Conservation (phyloP, 1,140 invertebrate species). For the Bombyx mori region ASM3026992v2 NC_085133.1:9574001-9574500, state of each 20-base stretch:
- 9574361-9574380: constrained; percentile 21
- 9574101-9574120: neutral
- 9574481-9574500: neutral
- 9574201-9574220: constrained; percentile 31
- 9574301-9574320: constrained; percentile 26
- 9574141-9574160: constrained; percentile 22
- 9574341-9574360: constrained; percentile 16
- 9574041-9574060: too few relatives aligned
- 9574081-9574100: neutral
- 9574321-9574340: constrained; percentile 18
- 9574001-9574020: too few relatives aligned
- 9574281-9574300: constrained; percentile 26
- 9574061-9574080: too few relatives aligned
- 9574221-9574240: constrained; percentile 16
- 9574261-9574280: constrained; percentile 27
- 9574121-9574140: neutral
- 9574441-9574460: constrained; percentile 18
- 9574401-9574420: constrained; percentile 27
- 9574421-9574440: constrained; percentile 19
- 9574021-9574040: too few relatives aligned
- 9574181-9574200: constrained; percentile 28
- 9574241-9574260: constrained; percentile 28
- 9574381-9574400: constrained; percentile 26
- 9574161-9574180: constrained; percentile 44
- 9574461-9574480: neutral